Percentiles rank a stretch among this genome's conserved stretches.
phyloP scores from a whole-genome alignment of 2,888 invertebrate species.

The Doris montereyensis region DNA sequence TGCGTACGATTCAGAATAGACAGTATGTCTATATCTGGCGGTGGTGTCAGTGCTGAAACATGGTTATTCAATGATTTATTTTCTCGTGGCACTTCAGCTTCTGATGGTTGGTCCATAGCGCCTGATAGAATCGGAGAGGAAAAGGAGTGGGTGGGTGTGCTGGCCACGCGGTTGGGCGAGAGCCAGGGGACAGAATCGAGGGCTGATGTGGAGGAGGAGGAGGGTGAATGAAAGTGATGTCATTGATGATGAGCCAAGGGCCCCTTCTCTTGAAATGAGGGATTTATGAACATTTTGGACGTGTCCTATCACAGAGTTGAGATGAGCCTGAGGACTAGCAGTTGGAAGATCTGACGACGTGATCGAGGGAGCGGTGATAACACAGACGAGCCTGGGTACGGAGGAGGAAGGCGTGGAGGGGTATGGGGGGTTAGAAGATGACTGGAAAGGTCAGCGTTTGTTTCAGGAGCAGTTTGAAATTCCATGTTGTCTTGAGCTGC shows the following conservation, averaged over 20 bases:
- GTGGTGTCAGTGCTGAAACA: slow-evolving; percentile 9
- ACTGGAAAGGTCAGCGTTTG: not conserved
- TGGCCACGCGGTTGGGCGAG: no score
- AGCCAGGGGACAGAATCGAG: no score
- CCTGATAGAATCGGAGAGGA: slow-evolving; percentile 11
- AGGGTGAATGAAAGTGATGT: slow-evolving; percentile 23
- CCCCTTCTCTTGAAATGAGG: not conserved
- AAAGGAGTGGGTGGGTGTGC: not conserved
- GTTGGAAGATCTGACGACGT: slow-evolving; percentile 34
- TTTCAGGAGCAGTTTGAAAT: slow-evolving; percentile 18
- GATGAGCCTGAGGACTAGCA: slow-evolving; percentile 2
- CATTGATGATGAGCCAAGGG: slow-evolving; percentile 7
- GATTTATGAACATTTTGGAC: not conserved
- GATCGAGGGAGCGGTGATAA: slow-evolving; percentile 44
- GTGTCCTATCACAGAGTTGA: slow-evolving; percentile 12
- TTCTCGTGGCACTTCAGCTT: not conserved
- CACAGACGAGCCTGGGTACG: slow-evolving; percentile 45
- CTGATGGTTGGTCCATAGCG: not conserved
- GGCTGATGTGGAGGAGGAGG: slow-evolving; percentile 17
- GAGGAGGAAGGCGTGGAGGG: slow-evolving; percentile 45
- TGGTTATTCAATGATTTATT: slow-evolving; percentile 22
- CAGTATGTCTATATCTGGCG: slow-evolving; percentile 28
- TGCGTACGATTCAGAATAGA: slow-evolving; percentile 31
- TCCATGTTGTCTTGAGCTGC: slow-evolving; percentile 39
- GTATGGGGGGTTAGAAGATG: slow-evolving; percentile 30